Evolutionary conservation across 92 coral and sea anemone species (phyloP), one percentile per base, ranked within the genome.

Genomic region (Hydrozoanthus gracilis): DNA sequence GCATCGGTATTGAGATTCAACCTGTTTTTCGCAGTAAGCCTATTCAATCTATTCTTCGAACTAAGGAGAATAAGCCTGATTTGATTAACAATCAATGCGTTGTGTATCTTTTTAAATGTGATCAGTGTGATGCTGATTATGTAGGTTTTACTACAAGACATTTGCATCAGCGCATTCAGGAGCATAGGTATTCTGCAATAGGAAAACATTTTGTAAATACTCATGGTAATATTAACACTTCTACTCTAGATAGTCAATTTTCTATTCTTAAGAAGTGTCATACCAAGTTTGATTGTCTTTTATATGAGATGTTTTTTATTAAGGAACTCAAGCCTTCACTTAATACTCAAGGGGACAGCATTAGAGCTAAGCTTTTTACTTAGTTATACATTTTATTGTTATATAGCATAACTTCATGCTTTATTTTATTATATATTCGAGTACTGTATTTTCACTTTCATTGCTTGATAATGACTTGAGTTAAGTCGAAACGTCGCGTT

Each of bases 91-190:
- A 73, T 73, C 76, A 45, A 72, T 72, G 18, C 54, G 27, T 44
- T 72, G 77, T n/a, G n/a, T n/a, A n/a, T n/a, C n/a, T n/a, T n/a
- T 3, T 50, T 12, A 9, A 76, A 52, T 76, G 66, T 4, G 60
- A 75, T 75, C 17, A 48, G 73, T 46, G n/a, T n/a, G n/a, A n/a
- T n/a, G n/a, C n/a, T n/a, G n/a, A n/a, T 82, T 82, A 82, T 82
- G 87, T 82, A 27, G 87, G 87, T 65, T 82, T 6, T 65, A 82
- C 77, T n/a, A n/a, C n/a, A 2, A 77, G 72, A 55, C 35, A 35
- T 50, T 58, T 76, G 49, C 58, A 39, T 75, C 70, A 86, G 27
- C 74, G 61, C 14, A 75, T 58, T 75, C 15, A 45, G 10, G 83
- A 86, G 18, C 55, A 74, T 67, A 82, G 56, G 64, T 49, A 67